Percentiles rank a stretch among this genome's conserved stretches.
These are phyloP conservation scores for Cheilosia soror DNA, from an alignment of 2,888 invertebrate genomes.

Conservation along the genomic window DNA sequence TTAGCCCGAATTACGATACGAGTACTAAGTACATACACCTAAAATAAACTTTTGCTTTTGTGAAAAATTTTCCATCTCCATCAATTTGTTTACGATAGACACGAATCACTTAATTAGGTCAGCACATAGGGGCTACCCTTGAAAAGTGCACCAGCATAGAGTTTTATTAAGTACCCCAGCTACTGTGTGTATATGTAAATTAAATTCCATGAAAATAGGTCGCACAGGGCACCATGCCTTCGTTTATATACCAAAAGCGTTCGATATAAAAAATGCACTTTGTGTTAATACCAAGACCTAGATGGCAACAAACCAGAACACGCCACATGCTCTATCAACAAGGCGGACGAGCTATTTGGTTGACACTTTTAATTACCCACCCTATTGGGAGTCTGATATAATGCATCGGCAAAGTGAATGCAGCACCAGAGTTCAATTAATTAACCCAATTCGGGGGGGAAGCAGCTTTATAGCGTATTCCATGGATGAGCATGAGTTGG, in stretches of 20 bases:
- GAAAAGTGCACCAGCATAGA: slow-evolving; percentile 38
- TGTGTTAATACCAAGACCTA: neutral
- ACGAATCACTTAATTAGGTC: slow-evolving; percentile 54
- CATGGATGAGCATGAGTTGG: neutral
- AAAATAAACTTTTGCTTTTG: slow-evolving; percentile 26
- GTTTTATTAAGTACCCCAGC: neutral
- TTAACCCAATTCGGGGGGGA: slow-evolving; percentile 13
- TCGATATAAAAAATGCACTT: slow-evolving; percentile 28
- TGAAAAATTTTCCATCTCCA: slow-evolving; percentile 38
- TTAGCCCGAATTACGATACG: slow-evolving; percentile 11
- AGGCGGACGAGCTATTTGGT: neutral
- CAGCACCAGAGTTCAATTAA: slow-evolving; percentile 41
- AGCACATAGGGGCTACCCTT: slow-evolving; percentile 39
- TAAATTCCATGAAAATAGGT: slow-evolving; percentile 34
- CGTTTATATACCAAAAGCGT: neutral
- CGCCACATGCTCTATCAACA: slow-evolving; percentile 8
- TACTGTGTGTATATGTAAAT: neutral
- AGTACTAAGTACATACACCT: slow-evolving; percentile 1
- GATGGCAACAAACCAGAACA: slow-evolving; percentile 19
- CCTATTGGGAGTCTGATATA: slow-evolving; percentile 15
- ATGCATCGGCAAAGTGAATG: slow-evolving; percentile 1
- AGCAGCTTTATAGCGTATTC: neutral
- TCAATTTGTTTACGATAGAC: slow-evolving; percentile 55
- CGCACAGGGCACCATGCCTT: neutral
- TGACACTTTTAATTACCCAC: slow-evolving; percentile 27